Conservation (phyloP, 2,113 vertebrate species). For the Lethenteron camtschaticum region DNA sequence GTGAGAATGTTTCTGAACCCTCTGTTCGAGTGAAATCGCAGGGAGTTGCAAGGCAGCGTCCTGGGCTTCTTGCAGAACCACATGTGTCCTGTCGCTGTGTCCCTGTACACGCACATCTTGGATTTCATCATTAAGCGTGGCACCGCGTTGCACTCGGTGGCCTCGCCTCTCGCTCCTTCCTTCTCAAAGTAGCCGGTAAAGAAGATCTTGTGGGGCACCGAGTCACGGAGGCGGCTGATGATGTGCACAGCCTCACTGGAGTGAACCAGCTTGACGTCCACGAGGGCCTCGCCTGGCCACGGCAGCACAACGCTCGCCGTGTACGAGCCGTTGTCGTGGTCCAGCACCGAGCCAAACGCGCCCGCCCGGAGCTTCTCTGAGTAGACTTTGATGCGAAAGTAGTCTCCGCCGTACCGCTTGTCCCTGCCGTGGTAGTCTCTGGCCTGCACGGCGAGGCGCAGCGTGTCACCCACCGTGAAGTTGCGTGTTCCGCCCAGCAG, state of each 20-base stretch:
- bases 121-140: slow-evolving; percentile 30
- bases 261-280: slow-evolving; percentile 61
- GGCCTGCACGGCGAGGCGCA: slow-evolving; percentile 50
- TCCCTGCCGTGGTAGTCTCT: slow-evolving; percentile 55
- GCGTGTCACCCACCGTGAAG: slow-evolving; percentile 41
- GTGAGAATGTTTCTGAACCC: slow-evolving; percentile 63
- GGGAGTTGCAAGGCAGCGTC: slow-evolving; percentile 49
- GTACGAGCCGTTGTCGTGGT: slow-evolving; percentile 62
- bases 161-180: slow-evolving; percentile 41
- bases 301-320: slow-evolving; percentile 50
- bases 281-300: slow-evolving; percentile 46
- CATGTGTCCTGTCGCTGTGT: slow-evolving; percentile 61
- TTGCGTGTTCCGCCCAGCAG: neutral
- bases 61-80: slow-evolving; percentile 95
- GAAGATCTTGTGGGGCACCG: slow-evolving; percentile 51
- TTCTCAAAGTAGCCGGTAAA: slow-evolving; percentile 72
- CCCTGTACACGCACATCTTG: slow-evolving; percentile 62
- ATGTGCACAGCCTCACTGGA: slow-evolving; percentile 58
- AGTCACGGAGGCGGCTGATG: slow-evolving; percentile 44
- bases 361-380: slow-evolving; percentile 46
- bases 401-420: slow-evolving; percentile 71
- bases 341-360: slow-evolving; percentile 45
- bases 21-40: slow-evolving; percentile 65
- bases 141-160: slow-evolving; percentile 65
- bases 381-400: slow-evolving; percentile 57